Evolutionary conservation across 2,113 vertebrate species (phyloP).

Genomic region (Vanacampus margaritifer): DNA sequence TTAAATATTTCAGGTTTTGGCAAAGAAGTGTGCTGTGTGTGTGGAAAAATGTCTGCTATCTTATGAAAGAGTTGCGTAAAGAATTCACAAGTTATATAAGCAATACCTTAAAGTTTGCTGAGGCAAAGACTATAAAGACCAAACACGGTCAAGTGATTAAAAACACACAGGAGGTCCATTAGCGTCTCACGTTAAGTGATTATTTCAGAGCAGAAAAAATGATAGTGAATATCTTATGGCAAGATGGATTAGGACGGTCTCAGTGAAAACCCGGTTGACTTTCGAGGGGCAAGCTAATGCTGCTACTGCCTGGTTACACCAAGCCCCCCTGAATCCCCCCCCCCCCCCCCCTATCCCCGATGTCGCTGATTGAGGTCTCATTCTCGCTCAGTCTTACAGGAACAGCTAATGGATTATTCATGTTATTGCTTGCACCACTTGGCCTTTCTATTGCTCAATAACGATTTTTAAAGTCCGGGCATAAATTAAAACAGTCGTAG

Average conservation of each 20-base stretch:
- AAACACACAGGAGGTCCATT: slow-evolving; percentile 13
- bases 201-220: slow-evolving; percentile 3
- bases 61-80: background rate
- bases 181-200: slow-evolving; percentile 24
- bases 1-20: slow-evolving; percentile 20
- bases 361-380: slow-evolving; percentile 47
- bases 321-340: slow-evolving; percentile 12
- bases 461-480: slow-evolving; percentile 42
- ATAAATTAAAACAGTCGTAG: slow-evolving; percentile 52
- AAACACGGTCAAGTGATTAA: background rate
- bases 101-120: slow-evolving; percentile 1
- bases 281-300: slow-evolving; percentile 45
- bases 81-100: background rate
- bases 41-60: slow-evolving; percentile 9
- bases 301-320: slow-evolving; percentile 35
- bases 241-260: slow-evolving; percentile 44
- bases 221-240: background rate
- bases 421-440: slow-evolving; percentile 57
- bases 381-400: slow-evolving; percentile 49
- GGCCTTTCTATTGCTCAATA: slow-evolving; percentile 44
- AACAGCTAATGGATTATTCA: slow-evolving; percentile 68
- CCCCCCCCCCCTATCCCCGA: slow-evolving; percentile 20
- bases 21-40: slow-evolving; percentile 13
- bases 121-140: slow-evolving; percentile 3
- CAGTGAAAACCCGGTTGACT: slow-evolving; percentile 30